Conservation (phyloP, 2,888 invertebrate genomes). For the Sabatieria punctata region DNA sequence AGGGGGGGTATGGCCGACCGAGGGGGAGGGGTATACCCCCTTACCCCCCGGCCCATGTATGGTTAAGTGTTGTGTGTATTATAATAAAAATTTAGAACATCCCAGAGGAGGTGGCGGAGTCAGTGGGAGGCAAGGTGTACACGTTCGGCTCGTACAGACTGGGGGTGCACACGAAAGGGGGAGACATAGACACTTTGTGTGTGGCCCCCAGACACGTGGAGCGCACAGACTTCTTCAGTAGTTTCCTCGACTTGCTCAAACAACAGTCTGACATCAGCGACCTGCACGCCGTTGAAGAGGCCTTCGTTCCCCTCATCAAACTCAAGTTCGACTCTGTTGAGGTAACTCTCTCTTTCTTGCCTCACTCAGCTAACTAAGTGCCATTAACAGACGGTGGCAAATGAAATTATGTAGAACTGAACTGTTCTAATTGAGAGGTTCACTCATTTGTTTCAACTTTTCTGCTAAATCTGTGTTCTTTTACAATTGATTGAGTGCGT, state of each 20-base stretch:
- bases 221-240: constrained; percentile 79
- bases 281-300: constrained; percentile 75
- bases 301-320: constrained; percentile 96
- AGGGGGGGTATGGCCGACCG: too few relatives aligned
- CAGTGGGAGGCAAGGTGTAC: constrained; percentile 87
- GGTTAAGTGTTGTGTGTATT: too few relatives aligned
- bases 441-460: neutral
- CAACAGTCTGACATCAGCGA: constrained; percentile 44
- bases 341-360: too few relatives aligned
- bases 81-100: constrained; percentile 86
- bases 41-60: too few relatives aligned
- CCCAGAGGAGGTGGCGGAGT: constrained; percentile 68
- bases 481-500: too few relatives aligned
- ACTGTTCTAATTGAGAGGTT: neutral
- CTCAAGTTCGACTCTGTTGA: constrained; percentile 97
- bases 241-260: constrained; percentile 77
- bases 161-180: constrained; percentile 80
- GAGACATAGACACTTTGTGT: constrained; percentile 95
- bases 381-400: too few relatives aligned
- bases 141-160: constrained; percentile 91
- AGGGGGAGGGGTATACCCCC: too few relatives aligned
- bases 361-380: too few relatives aligned
- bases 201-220: constrained; percentile 91
- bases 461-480: neutral
- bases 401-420: too few relatives aligned